Evolutionary conservation across 2,113 vertebrate genomes (phyloP).

Genomic region (Brevimyrus niger): DNA sequence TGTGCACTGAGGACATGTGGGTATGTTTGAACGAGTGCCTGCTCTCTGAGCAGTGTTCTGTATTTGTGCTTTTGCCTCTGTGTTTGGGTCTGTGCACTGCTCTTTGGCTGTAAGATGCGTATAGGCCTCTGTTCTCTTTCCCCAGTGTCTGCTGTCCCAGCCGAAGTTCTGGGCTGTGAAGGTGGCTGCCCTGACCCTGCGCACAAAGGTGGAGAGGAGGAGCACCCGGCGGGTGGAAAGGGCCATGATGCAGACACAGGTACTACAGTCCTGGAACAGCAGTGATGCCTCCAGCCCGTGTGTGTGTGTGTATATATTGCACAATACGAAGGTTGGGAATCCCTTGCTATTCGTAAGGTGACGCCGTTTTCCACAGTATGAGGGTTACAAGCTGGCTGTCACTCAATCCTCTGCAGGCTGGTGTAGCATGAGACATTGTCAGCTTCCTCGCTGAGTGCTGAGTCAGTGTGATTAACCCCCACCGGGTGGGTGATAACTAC

Average conservation of each 20-base stretch:
- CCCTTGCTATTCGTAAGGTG: not conserved
- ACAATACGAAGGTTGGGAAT: not conserved
- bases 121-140: constrained; percentile 10
- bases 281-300: not conserved
- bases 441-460: not conserved
- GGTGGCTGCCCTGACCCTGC: constrained; percentile 75
- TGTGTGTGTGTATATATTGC: not conserved
- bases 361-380: not conserved
- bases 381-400: not conserved
- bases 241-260: constrained; percentile 93
- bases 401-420: not conserved
- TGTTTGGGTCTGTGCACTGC: not conserved
- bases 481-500: not conserved
- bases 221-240: constrained; percentile 79
- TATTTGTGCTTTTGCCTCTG: not conserved
- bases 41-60: not conserved
- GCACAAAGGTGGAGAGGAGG: constrained; percentile 81
- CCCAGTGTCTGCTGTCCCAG: constrained; percentile 82
- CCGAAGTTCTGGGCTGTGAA: constrained; percentile 91
- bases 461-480: not conserved
- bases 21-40: not conserved
- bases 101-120: not conserved
- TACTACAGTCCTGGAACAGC: constrained; percentile 38
- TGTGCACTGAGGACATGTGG: not conserved
- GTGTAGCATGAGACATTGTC: not conserved